Base-by-base conservation (phyloP, 2,888 invertebrate species). In the Blastobasis adustella region DNA sequence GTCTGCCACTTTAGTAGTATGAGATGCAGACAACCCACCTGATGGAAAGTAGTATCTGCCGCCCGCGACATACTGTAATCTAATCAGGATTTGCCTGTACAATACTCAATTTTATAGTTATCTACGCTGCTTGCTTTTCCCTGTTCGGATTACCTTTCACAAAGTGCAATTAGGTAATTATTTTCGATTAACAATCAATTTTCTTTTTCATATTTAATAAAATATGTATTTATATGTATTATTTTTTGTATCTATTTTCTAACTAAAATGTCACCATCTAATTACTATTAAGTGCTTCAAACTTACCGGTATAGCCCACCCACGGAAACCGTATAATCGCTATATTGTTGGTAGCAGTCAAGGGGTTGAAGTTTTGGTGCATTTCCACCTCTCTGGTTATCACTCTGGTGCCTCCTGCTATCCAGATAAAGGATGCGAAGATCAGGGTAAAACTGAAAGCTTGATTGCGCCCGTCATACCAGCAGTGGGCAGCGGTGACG, bases 391-490 rank as follows among this genome's bases (percentile, higher is more conserved):
- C 38, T 7, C 37, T 49, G 41, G 54, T 50, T 49, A 36, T 38
- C 45, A 56, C 38, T 6, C 49, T 39, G 50, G 46, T 46, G 45
- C 50, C 50, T 6, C 50, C 50, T 5, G 40, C 10, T 23, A 49
- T 42, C 8, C 10, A 37, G 0, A n/a, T 6, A n/a, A 8, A 7
- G 49, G 36, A 48, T 6, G 47, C 54, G 37, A 51, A 46, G 36
- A 54, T 50, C 6, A 51, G 41, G 5, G 38, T 45, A 23, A 45
- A 45, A 36, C 23, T 23, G 45, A 45, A 45, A n/a, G 67, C 75
- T 43, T 67, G 67, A n/a, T 46, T 53, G 41, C 53, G 52, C 0
- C 67, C 62, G 10, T 69, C 67, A n/a, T 53, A 58, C 74, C 74
- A 76, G 66, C 23, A 23, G 23, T 23, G 23, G 23, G 23, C 23